Conservation (phyloP, 1,140 invertebrate genomes). For the Drosophila kurseongensis region DNA sequence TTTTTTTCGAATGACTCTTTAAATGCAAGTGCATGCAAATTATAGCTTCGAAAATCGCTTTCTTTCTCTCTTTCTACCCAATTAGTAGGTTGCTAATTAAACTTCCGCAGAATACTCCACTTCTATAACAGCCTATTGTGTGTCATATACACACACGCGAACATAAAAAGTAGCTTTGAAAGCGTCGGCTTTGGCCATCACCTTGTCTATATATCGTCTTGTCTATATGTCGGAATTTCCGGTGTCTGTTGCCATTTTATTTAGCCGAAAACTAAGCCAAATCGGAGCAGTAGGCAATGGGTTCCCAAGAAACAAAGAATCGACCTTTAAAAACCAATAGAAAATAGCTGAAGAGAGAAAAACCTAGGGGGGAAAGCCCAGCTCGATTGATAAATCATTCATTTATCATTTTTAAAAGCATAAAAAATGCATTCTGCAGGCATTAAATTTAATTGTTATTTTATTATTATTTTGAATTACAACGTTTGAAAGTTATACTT, state of each 20-base stretch:
- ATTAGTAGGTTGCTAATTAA: conserved; percentile 54
- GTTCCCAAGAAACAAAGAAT: neutral
- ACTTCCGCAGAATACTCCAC: conserved; percentile 60
- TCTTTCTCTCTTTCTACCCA: conserved; percentile 3
- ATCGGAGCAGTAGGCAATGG: conserved; percentile 10
- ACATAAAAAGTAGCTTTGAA: conserved; percentile 11
- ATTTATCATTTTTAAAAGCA: too few species aligned
- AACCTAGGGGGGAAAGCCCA: neutral
- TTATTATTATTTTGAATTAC: neutral
- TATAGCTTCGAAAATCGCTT: conserved; percentile 6
- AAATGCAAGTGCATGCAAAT: neutral
- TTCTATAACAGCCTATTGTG: conserved; percentile 35
- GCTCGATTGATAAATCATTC: neutral
- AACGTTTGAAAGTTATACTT: neutral
- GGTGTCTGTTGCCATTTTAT: conserved; percentile 37
- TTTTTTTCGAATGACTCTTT: too few species aligned
- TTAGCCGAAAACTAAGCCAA: conserved; percentile 16
- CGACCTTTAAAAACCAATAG: conserved; percentile 5
- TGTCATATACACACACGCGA: conserved; percentile 13
- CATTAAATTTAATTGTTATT: neutral
- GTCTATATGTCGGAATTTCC: conserved; percentile 36
- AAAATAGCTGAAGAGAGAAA: neutral
- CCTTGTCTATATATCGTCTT: too few species aligned
- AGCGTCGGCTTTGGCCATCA: conserved; percentile 55
- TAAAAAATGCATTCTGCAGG: neutral